These are phyloP conservation scores for Dromiciops gliroides DNA, from an alignment of 2,113 vertebrate genomes.

Conservation along the genomic window DNA sequence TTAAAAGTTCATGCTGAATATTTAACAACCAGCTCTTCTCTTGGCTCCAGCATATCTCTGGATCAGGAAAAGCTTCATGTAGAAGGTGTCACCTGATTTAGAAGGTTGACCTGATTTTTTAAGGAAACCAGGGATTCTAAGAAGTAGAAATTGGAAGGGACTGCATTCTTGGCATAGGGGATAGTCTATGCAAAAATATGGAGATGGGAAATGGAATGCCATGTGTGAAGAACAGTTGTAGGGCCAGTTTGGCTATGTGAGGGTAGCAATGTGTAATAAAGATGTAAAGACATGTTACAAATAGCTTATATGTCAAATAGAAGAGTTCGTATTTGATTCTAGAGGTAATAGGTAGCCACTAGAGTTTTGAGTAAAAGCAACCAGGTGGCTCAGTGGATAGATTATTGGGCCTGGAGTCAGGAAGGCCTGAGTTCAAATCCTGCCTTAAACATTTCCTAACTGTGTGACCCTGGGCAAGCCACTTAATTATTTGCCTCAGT, in stretches of 20 bases:
- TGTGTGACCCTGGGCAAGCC: neutral
- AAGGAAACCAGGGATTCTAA: neutral
- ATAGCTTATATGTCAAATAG: neutral
- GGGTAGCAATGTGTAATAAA: neutral
- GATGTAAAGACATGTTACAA: neutral
- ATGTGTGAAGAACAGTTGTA: accelerated
- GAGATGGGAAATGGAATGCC: neutral
- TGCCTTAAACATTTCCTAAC: neutral
- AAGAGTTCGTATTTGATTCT: neutral
- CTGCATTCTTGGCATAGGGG: neutral
- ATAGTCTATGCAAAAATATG: neutral
- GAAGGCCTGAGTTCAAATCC: neutral
- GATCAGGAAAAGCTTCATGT: constrained; percentile 1
- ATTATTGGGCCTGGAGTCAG: neutral
- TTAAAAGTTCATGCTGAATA: neutral
- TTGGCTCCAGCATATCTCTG: neutral
- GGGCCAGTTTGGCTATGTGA: neutral
- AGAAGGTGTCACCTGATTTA: neutral
- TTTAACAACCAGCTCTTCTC: neutral
- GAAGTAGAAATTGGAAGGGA: neutral
- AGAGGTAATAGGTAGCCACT: neutral
- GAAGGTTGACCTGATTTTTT: constrained; percentile 26
- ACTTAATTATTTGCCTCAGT: neutral
- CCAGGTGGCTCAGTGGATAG: neutral
- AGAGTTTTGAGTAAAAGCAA: neutral